phyloP scores from a whole-genome alignment of 1,140 invertebrate genomes.

The Neomicropteryx cornuta region DNA sequence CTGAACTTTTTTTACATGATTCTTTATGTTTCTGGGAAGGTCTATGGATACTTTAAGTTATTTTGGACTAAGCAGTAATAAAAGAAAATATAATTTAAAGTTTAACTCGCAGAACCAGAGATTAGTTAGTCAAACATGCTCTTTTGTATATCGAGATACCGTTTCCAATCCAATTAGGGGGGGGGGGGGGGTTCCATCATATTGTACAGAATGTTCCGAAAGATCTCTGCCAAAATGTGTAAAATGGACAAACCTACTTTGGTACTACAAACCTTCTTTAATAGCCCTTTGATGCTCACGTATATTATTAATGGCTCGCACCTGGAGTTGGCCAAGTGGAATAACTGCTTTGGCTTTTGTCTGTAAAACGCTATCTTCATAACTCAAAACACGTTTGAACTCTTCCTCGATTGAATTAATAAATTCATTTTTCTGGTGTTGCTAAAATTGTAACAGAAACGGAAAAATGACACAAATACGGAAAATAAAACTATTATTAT shows the following conservation, averaged over 20 bases:
- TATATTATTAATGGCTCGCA: constrained; percentile 47
- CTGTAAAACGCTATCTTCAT: constrained; percentile 51
- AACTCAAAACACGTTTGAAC: constrained; percentile 48
- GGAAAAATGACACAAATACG: too few relatives aligned
- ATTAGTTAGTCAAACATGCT: background rate
- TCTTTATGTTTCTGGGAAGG: too few relatives aligned
- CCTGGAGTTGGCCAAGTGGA: constrained; percentile 47
- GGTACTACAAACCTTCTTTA: constrained; percentile 30
- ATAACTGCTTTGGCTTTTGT: constrained; percentile 44
- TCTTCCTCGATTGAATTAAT: constrained; percentile 38
- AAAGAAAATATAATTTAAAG: background rate
- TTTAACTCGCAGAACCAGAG: background rate
- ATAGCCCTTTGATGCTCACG: constrained; percentile 47
- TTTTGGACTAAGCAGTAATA: too few relatives aligned
- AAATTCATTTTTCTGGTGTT: constrained; percentile 39
- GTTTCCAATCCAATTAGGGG: background rate
- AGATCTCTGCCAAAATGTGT: constrained; percentile 1
- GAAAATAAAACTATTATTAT: too few relatives aligned
- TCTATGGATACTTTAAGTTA: too few relatives aligned
- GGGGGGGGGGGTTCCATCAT: background rate
- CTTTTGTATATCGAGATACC: background rate
- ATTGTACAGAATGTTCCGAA: background rate
- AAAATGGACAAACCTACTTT: constrained; percentile 1
- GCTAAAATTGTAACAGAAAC: too few relatives aligned
- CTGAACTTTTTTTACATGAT: too few relatives aligned